Evolutionary conservation across 2,888 invertebrate species (phyloP), one percentile per base, ranked within the genome.

Genomic region (Spodoptera exigua): DNA sequence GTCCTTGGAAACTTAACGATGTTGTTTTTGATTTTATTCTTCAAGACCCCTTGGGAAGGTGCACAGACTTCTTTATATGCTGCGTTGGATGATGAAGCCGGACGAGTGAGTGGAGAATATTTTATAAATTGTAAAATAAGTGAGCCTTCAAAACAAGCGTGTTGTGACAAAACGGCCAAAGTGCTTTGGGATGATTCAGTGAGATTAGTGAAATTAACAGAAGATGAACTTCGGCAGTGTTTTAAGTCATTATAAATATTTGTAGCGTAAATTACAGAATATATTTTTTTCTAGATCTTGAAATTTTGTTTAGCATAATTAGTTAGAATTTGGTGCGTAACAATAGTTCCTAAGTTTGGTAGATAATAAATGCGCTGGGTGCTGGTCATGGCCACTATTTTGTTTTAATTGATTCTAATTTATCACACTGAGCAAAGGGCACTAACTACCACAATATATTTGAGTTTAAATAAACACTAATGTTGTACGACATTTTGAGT

Each of bases 101-200:
- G 71, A 5, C 45, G 75, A 18, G 53, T 74, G 3, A 78, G 72
- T 35, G 81, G 81, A 9, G 95, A 96, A 87, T 97, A 97, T 81
- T 97, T 95, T 74, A 93, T 95, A 85, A 97, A 97, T 73, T 97
- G 97, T 83, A 94, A 95, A 87, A 95, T 96, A 81, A 82, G 85
- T 10, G 84, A 87, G 2, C 83, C 96, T 10, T 82, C 90, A 0
- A 95, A 92, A 3, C 95, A 93, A 2, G 95, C 95, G 0, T 91
- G 92, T 74, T 95, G 96, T 83, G 93, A 95, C 73, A 95, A 95
- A 36, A 55, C 69, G 7, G 63, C 74, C 10, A 61, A 70, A 41
- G 12, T 41, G 11, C 54, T 85, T 3, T 84, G 82, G 83, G 70
- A 76, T 0, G 74, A 82, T 13, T 81, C 85, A 1, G 47, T 79